Conservation (phyloP, 1,140 invertebrate species). For the Aphelenchoides besseyi region DNA sequence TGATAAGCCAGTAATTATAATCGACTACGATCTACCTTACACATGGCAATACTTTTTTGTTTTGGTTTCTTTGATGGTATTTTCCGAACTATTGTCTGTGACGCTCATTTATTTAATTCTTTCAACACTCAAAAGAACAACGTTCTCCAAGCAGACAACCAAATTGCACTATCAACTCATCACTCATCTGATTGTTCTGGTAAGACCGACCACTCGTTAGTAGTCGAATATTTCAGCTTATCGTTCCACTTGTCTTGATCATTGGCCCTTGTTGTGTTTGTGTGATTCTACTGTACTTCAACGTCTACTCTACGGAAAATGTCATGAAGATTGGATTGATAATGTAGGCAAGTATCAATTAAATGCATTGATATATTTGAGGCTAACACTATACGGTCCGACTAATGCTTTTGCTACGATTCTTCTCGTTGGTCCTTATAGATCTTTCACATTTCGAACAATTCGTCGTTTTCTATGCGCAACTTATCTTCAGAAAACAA, state of each 20-base stretch:
- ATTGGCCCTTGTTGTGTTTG: not conserved
- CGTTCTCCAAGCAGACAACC: not conserved
- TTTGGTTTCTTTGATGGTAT: not conserved
- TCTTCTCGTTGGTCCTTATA: not conserved
- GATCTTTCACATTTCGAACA: not conserved
- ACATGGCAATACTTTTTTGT: not conserved
- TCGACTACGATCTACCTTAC: not conserved
- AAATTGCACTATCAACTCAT: not conserved
- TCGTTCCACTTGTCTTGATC: conserved; percentile 11
- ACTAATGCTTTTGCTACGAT: not conserved
- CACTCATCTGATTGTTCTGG: not conserved
- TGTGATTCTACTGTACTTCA: not conserved
- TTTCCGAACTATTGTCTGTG: not conserved
- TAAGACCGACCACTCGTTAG: not conserved
- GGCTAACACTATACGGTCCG: not conserved
- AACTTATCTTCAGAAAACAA: no score
- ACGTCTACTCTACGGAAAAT: not conserved
- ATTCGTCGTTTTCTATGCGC: no score
- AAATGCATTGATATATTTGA: not conserved
- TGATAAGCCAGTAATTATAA: not conserved
- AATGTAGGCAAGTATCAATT: not conserved
- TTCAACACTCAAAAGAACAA: not conserved
- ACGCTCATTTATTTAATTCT: not conserved
- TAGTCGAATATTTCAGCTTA: conserved; percentile 27
- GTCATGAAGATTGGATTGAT: not conserved